Base-by-base conservation (phyloP, 23 tunicate genomes). In the Botrylloides violaceus region DNA sequence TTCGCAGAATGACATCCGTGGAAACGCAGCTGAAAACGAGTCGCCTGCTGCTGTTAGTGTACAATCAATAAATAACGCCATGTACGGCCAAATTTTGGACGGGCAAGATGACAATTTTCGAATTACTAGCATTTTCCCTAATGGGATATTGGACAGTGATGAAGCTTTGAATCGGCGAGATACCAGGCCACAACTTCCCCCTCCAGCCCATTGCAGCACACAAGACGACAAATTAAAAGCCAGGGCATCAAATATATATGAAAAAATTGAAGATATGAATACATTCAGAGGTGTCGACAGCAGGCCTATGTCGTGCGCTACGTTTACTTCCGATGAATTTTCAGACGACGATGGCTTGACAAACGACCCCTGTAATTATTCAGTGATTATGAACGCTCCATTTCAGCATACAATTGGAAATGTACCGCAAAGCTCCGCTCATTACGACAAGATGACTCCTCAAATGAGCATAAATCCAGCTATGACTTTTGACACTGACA, bases 261-360 rank as follows among this genome's bases (percentile, higher is more conserved):
- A 68, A 68, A 34, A 39, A 15, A 68, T 68, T 23, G 74, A 36
- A 15, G 74, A 37, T 19, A 20, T 33, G 12, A 34, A 43, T 7
- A 43, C 15, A 15, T 15, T 43, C 12, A 43, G 53, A 15, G 12
- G 15, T 7, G 12, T 9, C 9, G 53, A 43, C 15, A 43, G 53
- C 53, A 9, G 53, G 15, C 53, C 53, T 9, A 43, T 43, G 53
- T 68, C 74, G 12, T 68, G 37, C 74, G 47, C 26, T 31, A 68
- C 74, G 4, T 39, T 68, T 24, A 68, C 74, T 32, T 43, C 74
- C 15, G 74, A 68, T 25, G 58, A 68, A 20, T 68, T 63, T 63
- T 63, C 70, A 3, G 70, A 63, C 70, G 32, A 33, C 35, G 70
- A 63, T 9, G 70, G 33, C 9, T 34, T 63, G 20, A 34, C 23